Base-by-base conservation (phyloP, 2,888 invertebrate genomes). In the Caenorhabditis becei region DNA sequence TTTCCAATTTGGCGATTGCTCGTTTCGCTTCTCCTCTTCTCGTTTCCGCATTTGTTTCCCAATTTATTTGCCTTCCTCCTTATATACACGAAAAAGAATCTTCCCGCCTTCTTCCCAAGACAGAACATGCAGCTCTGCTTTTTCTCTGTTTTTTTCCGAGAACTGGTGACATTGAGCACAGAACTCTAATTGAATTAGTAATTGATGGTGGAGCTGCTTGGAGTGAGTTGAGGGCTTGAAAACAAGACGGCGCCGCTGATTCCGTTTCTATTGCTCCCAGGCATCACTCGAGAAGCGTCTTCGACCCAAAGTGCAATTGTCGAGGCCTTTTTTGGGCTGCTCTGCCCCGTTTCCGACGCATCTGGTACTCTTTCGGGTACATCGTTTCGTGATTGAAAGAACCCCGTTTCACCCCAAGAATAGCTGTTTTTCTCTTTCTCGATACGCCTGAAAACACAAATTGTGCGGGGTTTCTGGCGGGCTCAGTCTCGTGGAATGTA, bases 1-100 rank as follows among this genome's bases (percentile, higher is more conserved):
- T 61, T 61, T 61, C 61, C 61, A 61, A 61, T 61, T 61, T 61
- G 47, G 61, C 61, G 61, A 61, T 61, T 61, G 61, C 61, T 61
- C 61, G 37, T 41, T 47, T 26, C 61, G 37, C 61, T 26, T 61
- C 61, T 61, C 28, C 47, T 61, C 61, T 47, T 47, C 61, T 61
- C 26, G 44, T 61, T 61, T 61, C 28, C 61, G 61, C 44, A 61
- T 61, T 61, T 47, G 61, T 61, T 61, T 44, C 61, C 61, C 47
- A 61, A 61, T 61, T 61, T 28, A 61, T 61, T 61, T 47, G 61
- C 44, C 24, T 61, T 47, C 24, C 26, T 18, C 41, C 47, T 8
- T 58, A 28, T 56, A 18, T 11, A 56, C n/a, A 28, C 11, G 28
- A 54, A 54, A 56, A 56, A n/a, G 47, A 47, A 47, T 47, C 47